Base-by-base conservation (phyloP, 2,888 invertebrate genomes). In the Polymixis flavicincta region DNA sequence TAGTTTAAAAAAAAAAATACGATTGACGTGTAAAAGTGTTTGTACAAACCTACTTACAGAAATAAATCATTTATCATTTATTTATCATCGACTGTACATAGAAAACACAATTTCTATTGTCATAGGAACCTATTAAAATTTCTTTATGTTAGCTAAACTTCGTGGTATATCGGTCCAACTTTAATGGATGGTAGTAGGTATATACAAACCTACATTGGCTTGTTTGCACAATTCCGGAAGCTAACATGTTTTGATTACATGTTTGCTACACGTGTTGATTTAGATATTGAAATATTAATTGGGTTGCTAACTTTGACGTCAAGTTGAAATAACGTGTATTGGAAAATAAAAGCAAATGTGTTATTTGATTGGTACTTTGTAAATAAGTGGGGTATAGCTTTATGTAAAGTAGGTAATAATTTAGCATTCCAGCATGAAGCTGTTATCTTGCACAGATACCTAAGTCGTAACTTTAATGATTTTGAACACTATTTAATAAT, bases 231-330 rank as follows among this genome's bases (percentile, higher is more conserved):
- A 42, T 42, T 37, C n/a, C 48, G 65, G 70, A 25, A 82, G 55
- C 63, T 17, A 64, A 50, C 57, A 28, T 37, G 76, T 68, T 73
- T 57, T 60, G 59, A 82, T 82, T 67, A 54, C 63, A 82, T 59
- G 76, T 50, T 64, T 42, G 66, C 25, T 48, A 45, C 77, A 68
- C 37, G n/a, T 50, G 63, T 77, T 77, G 37, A 77, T 57, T 59
- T 67, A 42, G 54, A 8, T 67, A 54, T 76, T 63, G 63, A 59
- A 50, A 32, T 50, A 71, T 67, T 63, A 80, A 71, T 71, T 76
- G 54, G 52, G 6, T 67, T 71, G 42, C 50, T 37, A 60, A 68
- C 45, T 75, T 69, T 45, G 75, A 67, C 28, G 37, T 37, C 14
- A 66, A n/a, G 57, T 28, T 11, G 11, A 61, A 71, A 71, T 78